Evolutionary conservation across 1,140 invertebrate species (phyloP), one percentile per base, ranked within the genome.

Genomic region (Camponotus vicinus): DNA sequence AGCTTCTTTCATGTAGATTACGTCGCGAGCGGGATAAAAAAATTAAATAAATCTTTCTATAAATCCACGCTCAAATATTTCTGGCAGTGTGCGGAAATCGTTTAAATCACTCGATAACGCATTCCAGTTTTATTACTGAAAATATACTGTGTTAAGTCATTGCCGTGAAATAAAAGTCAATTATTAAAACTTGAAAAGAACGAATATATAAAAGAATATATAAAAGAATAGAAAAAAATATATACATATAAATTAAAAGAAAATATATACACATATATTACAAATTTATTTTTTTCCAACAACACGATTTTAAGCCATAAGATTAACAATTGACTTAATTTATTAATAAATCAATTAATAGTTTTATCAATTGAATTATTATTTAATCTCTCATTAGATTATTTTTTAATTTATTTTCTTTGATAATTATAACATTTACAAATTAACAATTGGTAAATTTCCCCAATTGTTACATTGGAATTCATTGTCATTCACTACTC

Each of bases 31-130:
- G 21, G 8, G 18, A 70, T 59, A 21, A 45, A 78, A 57, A 64
- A 27, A 61, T 67, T 69, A 55, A 85, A 85, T 69, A 79, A 69
- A 66, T 80, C 49, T 18, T 15, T 40, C 21, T 59, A 75, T 82
- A 82, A 71, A 82, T 82, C 37, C 55, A 59, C 55, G 55, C 59
- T 82, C 71, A 82, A 82, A 82, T 73, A 82, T 61, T 66, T 69
- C 45, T 18, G 6, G 63, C 55, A 2, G 27, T 52, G 15, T 11
- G 21, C 13, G 6, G 18, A 61, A 57, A 73, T 27, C 45, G 18
- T 61, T 71, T 45, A 61, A 82, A 45, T 70, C 78, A 21, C 8
- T 59, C 42, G 52, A 80, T 82, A 71, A 59, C 27, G 15, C 27
- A 27, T 27, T 27, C 27, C 27, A 27, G 27, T 27, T 27, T 27